Conservation (phyloP, 2,888 invertebrate genomes). For the Brachyptera risi region DNA sequence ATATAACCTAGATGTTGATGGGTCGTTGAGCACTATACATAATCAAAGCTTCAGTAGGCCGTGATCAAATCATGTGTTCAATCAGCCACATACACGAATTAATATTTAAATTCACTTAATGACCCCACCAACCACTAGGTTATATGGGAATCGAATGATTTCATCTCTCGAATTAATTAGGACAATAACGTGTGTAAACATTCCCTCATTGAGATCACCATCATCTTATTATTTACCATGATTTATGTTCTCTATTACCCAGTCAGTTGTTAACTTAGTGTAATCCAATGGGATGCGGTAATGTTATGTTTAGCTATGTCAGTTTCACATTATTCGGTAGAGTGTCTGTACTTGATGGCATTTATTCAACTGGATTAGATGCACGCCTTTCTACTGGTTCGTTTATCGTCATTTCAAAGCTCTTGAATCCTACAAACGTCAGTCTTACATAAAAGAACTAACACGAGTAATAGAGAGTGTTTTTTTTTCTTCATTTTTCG, state of each 20-base stretch:
- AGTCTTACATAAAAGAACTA: background rate
- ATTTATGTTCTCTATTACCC: background rate
- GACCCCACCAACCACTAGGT: no score
- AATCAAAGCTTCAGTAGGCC: no score
- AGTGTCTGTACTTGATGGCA: background rate
- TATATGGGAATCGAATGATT: no score
- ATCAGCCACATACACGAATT: no score
- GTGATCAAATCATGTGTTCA: no score
- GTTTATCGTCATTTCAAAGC: conserved; percentile 14
- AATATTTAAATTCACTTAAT: no score
- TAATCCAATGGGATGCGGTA: background rate
- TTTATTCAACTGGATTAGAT: conserved; percentile 5
- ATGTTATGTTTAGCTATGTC: no score
- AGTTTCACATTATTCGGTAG: background rate
- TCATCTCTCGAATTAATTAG: no score
- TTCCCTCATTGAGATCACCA: no score
- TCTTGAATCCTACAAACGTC: conserved; percentile 13
- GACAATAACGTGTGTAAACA: no score
- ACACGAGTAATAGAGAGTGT: background rate
- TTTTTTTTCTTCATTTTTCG: background rate
- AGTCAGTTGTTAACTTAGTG: background rate
- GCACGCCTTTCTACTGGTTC: conserved; percentile 19
- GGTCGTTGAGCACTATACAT: no score
- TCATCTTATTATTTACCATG: background rate
- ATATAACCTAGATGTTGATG: no score